Percentiles rank a stretch among this genome's conserved stretches.
Evolutionary conservation across 1,140 invertebrate genomes (phyloP).

Genomic region (Rhagoletis pomonella): DNA sequence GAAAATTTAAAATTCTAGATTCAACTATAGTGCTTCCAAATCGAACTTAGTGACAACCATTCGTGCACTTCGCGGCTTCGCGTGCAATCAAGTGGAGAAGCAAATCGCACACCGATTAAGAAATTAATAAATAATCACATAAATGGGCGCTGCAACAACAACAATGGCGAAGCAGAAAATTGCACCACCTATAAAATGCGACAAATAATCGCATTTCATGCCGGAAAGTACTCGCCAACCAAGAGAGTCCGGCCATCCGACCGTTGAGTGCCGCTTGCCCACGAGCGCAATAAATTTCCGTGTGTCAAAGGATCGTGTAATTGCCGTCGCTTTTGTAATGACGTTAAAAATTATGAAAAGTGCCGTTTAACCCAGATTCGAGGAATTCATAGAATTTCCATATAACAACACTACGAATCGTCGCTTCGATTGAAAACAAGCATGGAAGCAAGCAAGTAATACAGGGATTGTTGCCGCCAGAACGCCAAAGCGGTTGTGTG

Average conservation of each 20-base stretch:
- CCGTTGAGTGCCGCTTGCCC: no score
- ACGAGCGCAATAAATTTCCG: constrained; percentile 40
- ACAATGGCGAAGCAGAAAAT: neutral
- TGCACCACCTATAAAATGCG: neutral
- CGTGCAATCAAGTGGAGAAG: constrained; percentile 5
- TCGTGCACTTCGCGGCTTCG: neutral
- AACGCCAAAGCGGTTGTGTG: neutral
- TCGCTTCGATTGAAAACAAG: no score
- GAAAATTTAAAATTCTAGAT: no score
- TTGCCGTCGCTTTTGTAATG: constrained; percentile 51
- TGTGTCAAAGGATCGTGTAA: constrained; percentile 45
- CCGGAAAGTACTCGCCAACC: neutral
- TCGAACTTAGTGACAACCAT: neutral
- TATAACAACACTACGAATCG: neutral
- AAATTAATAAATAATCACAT: constrained; percentile 52
- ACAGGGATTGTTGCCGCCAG: neutral
- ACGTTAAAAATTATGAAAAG: constrained; percentile 51
- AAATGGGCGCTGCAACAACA: neutral
- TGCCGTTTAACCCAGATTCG: constrained; percentile 47
- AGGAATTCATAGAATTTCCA: constrained; percentile 34
- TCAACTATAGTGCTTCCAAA: no score
- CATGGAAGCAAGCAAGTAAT: neutral
- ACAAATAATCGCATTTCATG: neutral
- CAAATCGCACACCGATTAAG: constrained; percentile 21
- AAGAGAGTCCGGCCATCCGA: neutral